Base-by-base conservation (phyloP, 2,888 invertebrate species). In the Odontocerum albicorne region DNA sequence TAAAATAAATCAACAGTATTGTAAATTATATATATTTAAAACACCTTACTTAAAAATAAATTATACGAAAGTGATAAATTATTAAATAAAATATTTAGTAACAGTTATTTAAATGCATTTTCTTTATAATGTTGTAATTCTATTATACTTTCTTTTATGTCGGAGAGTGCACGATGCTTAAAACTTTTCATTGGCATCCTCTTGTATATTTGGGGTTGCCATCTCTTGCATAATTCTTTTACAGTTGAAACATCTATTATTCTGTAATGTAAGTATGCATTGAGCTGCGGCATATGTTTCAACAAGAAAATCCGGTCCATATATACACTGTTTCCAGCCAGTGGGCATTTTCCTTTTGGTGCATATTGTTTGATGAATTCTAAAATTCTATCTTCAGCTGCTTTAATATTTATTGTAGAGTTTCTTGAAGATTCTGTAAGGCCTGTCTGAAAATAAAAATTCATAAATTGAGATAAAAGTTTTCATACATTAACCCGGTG, bases 241-340 rank as follows among this genome's bases (percentile, higher is more conserved):
- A 98, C 72, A 0, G 91, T 84, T 27, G 91, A 92, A 2, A 96
- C 95, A 77, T 98, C 98, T 60, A 99, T 85, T 38, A 93, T 87
- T 64, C 97, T 83, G 71, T 97, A 96, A 69, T 97, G 95, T 62
- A 97, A 73, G 68, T 93, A 90, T 1, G 82, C 68, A 66, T 88
- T 69, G 4, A 97, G 72, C 36, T 63, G 75, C 0, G 94, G 95
- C 91, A 96, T 92, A 67, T 88, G 85, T 72, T 89, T 88, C 8
- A 71, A 67, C 17, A 98, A 67, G 71, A 97, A 98, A 46, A 87
- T 62, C 60, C 90, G 79, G 69, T 98, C 97, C 81, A 88, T 85
- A 64, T 92, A 90, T 2, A 96, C 82, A 47, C 90, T 85, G 74
- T 92, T 97, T 0, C 97, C 97, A 7, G 88, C 95, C 42, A 96